phyloP scores from a whole-genome alignment of 2,797 vertebrate genomes.

The Siniperca undulata region DNA sequence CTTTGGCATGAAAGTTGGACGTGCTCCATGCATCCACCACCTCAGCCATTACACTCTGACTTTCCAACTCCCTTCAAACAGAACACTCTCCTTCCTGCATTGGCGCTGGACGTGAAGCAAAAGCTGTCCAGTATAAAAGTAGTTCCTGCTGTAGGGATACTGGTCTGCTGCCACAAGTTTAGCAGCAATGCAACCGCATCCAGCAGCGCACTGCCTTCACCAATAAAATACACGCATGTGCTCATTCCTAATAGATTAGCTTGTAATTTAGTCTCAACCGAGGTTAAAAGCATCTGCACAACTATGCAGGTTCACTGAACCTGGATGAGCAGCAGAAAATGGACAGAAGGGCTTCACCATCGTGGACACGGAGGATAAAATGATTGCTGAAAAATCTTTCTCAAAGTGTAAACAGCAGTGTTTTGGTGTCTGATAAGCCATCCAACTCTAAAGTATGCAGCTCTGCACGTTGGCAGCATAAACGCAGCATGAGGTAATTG shows the following conservation, averaged over 20 bases:
- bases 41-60: too few relatives aligned
- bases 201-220: too few relatives aligned
- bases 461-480: conserved; percentile 1
- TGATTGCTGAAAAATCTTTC: not conserved
- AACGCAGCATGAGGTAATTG: not conserved
- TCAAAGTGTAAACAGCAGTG: not conserved
- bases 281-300: not conserved
- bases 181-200: too few relatives aligned
- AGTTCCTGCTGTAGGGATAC: too few relatives aligned
- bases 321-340: not conserved
- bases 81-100: too few relatives aligned
- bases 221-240: too few relatives aligned
- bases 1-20: too few relatives aligned
- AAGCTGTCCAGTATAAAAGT: too few relatives aligned
- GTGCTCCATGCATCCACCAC: too few relatives aligned
- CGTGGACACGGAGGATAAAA: not conserved
- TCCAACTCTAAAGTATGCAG: not conserved
- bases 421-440: not conserved
- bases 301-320: not conserved
- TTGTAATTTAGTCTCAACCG: not conserved
- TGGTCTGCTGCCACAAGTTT: too few relatives aligned
- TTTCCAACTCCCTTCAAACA: too few relatives aligned
- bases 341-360: not conserved
- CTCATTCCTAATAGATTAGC: not conserved
- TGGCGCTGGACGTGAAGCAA: too few relatives aligned